Base-by-base conservation (phyloP, 2,888 invertebrate genomes). In the Xestia c-nigrum region DNA sequence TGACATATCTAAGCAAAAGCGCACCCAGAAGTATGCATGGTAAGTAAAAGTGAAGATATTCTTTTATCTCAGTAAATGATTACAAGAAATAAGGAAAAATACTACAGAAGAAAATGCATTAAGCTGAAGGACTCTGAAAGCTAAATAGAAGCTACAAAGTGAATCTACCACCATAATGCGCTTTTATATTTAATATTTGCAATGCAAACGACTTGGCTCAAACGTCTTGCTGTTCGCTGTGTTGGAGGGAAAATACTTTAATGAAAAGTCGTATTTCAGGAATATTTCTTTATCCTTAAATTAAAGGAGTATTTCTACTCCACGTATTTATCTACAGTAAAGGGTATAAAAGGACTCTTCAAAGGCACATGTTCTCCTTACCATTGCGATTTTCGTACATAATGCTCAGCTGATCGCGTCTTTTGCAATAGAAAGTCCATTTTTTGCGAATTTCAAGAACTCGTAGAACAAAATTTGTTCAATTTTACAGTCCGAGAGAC, bases 161-260 rank as follows among this genome's bases (percentile, higher is more conserved):
- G 81, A 63, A 81, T 67, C 12, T 66, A 55, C 61, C 31, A 40
- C 66, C 40, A 75, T 5, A 46, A 40, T 52, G 24, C 43, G 6
- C 24, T 81, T 74, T 52, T 63, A 47, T 61, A 71, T 79, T 78
- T 31, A 1, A 19, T 65, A 78, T 65, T 78, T 59, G 76, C 46
- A 46, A 59, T 78, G 78, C 76, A 81, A 76, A 78, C 38, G 57
- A 78, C 31, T 24, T 65, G 31, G 75, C 43, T 78, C 16, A 50
- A 64, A 80, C 55, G 6, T 74, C n/a, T 55, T 16, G 55, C 12
- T 57, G 21, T 81, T 78, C 50, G 21, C 64, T 64, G 19, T 43
- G 19, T 65, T 46, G 6, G 24, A 75, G 38, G 47, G 74, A 57
- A 47, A 46, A 81, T 19, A 57, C n/a, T 70, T 72, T 43, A 74